Evolutionary conservation across 2,888 invertebrate species (phyloP).

Genomic region (Cordylochernes scorpioides): DNA sequence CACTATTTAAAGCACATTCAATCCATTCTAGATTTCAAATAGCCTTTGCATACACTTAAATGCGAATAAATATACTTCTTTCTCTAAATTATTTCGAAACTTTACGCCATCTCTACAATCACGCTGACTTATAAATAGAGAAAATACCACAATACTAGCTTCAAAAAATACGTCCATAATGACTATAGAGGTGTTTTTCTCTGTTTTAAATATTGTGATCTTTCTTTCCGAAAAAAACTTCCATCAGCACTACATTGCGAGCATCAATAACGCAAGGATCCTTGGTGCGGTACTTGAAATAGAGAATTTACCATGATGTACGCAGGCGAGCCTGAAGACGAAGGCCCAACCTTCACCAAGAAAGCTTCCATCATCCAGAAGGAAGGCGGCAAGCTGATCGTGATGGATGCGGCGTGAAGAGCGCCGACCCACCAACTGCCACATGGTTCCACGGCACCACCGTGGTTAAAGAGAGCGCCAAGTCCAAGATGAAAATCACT

Average conservation of each 20-base stretch:
- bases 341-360: conserved; percentile 76
- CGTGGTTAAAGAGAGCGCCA: conserved; percentile 37
- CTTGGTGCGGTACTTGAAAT: too few species aligned
- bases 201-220: too few species aligned
- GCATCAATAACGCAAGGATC: too few species aligned
- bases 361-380: conserved; percentile 97
- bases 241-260: too few species aligned
- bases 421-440: conserved; percentile 75
- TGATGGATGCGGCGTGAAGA: conserved; percentile 77
- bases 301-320: conserved; percentile 7
- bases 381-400: conserved; percentile 80
- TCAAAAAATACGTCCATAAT: too few species aligned
- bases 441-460: conserved; percentile 83
- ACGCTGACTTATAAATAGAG: too few species aligned
- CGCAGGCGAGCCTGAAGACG: conserved; percentile 18
- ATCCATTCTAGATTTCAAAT: too few species aligned
- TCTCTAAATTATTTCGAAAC: background rate
- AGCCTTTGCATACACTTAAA: background rate
- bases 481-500: conserved; percentile 10
- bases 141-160: too few species aligned
- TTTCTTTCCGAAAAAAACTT: too few species aligned
- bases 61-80: background rate
- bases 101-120: too few species aligned
- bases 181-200: too few species aligned
- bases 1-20: too few species aligned